Conservation (phyloP, 2,888 invertebrate species). For the Drosophila atroscutellata region DNA sequence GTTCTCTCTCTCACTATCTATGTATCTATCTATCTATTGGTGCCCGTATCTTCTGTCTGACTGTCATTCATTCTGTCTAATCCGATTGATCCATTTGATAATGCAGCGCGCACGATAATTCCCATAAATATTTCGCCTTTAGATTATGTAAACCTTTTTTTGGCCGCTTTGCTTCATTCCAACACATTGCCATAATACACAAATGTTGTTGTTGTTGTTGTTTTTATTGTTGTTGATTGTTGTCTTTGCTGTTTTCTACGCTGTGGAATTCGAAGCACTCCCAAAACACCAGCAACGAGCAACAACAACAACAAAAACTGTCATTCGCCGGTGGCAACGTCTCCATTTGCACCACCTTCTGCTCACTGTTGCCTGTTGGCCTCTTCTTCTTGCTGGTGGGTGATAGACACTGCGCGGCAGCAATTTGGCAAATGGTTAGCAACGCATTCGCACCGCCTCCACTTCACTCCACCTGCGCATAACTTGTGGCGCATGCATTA, state of each 20-base stretch:
- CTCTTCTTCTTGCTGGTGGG: slow-evolving; percentile 8
- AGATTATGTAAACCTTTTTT: slow-evolving; percentile 62
- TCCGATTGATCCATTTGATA: slow-evolving; percentile 56
- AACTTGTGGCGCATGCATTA: slow-evolving; percentile 12
- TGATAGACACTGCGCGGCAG: slow-evolving; percentile 28
- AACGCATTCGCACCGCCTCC: slow-evolving; percentile 41
- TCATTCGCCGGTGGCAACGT: slow-evolving; percentile 43
- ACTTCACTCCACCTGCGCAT: slow-evolving; percentile 31
- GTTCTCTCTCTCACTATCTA: not conserved
- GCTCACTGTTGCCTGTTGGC: not conserved
- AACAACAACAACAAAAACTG: slow-evolving; percentile 24
- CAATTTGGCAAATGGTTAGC: slow-evolving; percentile 51
- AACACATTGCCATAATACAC: slow-evolving; percentile 8
- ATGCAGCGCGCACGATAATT: slow-evolving; percentile 65
- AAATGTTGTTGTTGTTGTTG: slow-evolving; percentile 14
- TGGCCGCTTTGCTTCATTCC: slow-evolving; percentile 31
- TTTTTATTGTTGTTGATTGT: slow-evolving; percentile 15
- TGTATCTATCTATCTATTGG: not conserved
- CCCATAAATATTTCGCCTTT: slow-evolving; percentile 68
- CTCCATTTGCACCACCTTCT: slow-evolving; percentile 28
- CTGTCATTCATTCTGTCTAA: slow-evolving; percentile 37
- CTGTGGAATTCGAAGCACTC: slow-evolving; percentile 70
- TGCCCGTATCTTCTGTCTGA: slow-evolving; percentile 7
- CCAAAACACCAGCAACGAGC: slow-evolving; percentile 42
- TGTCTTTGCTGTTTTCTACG: slow-evolving; percentile 49